phyloP scores from a whole-genome alignment of 2,113 vertebrate genomes.

The Chelonoidis abingdonii region DNA sequence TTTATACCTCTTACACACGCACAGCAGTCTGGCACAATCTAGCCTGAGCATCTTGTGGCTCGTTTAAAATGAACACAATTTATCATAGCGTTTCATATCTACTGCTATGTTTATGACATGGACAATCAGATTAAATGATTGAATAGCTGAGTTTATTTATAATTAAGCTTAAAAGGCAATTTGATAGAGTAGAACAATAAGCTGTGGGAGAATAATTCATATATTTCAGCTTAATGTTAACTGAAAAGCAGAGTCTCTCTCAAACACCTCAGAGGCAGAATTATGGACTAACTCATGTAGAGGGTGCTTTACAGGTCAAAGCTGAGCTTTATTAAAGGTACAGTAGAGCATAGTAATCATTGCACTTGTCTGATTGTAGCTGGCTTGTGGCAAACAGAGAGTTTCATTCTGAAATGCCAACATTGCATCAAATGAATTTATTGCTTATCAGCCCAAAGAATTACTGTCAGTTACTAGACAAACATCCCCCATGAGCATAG shows the following conservation, averaged over 20 bases:
- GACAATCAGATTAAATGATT: not conserved
- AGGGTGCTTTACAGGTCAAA: not conserved
- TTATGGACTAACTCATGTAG: not conserved
- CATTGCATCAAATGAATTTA: not conserved
- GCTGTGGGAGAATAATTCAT: not conserved
- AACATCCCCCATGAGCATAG: not conserved
- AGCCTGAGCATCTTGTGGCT: not conserved
- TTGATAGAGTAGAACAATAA: not conserved
- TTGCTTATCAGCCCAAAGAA: not conserved
- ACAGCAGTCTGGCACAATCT: not conserved
- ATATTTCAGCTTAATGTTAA: not conserved
- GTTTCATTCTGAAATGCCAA: not conserved
- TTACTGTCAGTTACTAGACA: not conserved
- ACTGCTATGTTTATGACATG: not conserved
- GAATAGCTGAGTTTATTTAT: not conserved
- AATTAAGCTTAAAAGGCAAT: slow-evolving; percentile 17
- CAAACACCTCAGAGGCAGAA: not conserved
- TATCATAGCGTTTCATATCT: not conserved
- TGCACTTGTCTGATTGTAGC: not conserved
- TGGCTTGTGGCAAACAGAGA: not conserved
- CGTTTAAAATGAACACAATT: not conserved
- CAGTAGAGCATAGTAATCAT: not conserved
- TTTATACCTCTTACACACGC: not conserved
- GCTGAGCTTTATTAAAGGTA: not conserved
- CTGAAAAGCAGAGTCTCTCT: not conserved